These are phyloP conservation scores for Aepyceros melampus DNA, from an alignment of 2,113 vertebrate genomes.

Conservation along the genomic window DNA sequence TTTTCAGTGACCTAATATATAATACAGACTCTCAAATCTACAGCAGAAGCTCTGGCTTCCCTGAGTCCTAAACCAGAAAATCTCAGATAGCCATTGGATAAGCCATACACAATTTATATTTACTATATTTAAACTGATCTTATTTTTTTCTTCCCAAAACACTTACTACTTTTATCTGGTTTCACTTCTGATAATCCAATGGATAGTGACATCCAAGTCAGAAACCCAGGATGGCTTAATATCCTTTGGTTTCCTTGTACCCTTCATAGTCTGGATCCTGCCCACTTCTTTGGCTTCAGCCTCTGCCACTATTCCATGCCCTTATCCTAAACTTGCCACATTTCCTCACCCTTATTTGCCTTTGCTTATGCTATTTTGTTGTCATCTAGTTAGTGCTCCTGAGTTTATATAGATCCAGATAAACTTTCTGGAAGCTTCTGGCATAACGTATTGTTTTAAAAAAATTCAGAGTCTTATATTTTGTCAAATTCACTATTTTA, in stretches of 20 bases:
- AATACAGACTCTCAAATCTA: not conserved
- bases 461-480: not conserved
- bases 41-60: not conserved
- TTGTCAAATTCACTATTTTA: not conserved
- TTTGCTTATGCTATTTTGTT: not conserved
- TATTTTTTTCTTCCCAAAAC: not conserved
- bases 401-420: not conserved
- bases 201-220: not conserved
- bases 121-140: not conserved
- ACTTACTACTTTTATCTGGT: not conserved
- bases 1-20: not conserved
- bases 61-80: not conserved
- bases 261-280: not conserved
- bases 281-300: not conserved
- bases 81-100: not conserved
- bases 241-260: not conserved
- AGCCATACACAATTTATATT: not conserved
- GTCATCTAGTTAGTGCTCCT: not conserved
- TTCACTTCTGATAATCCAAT: not conserved
- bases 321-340: not conserved
- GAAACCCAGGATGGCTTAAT: not conserved
- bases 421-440: not conserved
- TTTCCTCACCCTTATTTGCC: not conserved
- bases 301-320: not conserved
- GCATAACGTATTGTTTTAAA: not conserved